These are phyloP conservation scores for Rhyzopertha dominica DNA, from an alignment of 1,140 invertebrate genomes.

Conservation along the genomic window DNA sequence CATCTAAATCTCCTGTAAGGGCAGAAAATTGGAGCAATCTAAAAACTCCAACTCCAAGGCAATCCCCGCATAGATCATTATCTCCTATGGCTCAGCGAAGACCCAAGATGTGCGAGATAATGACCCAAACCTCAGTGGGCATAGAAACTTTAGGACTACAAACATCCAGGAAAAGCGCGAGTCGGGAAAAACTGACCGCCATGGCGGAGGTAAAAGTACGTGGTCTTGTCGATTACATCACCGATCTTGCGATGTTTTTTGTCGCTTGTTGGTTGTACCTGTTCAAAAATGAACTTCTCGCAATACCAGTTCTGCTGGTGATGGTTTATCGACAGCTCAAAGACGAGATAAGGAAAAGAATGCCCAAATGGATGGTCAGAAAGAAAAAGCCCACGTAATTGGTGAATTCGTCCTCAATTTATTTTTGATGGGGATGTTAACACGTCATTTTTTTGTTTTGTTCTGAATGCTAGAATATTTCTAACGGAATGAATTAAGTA, in stretches of 20 bases:
- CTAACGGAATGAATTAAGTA: too few species aligned
- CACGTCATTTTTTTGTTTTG: too few species aligned
- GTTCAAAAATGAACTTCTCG: conserved; percentile 69
- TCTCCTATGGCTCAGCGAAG: too few species aligned
- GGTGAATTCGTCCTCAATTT: too few species aligned
- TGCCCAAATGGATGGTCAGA: conserved; percentile 42
- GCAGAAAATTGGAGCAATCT: conserved; percentile 12
- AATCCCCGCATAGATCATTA: too few species aligned
- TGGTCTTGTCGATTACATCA: conserved; percentile 60
- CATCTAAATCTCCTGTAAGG: conserved; percentile 17
- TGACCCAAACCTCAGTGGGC: conserved; percentile 39
- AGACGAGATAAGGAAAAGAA: conserved; percentile 50
- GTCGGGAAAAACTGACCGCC: conserved; percentile 26
- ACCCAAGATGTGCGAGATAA: conserved; percentile 37
- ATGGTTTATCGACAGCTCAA: conserved; percentile 70
- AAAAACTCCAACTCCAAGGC: too few species aligned
- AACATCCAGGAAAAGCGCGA: conserved; percentile 9
- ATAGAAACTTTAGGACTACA: conserved; percentile 22
- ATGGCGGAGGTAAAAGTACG: conserved; percentile 59
- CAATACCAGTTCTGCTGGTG: conserved; percentile 68
- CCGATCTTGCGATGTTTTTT: conserved; percentile 63
- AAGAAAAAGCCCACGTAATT: conserved; percentile 16
- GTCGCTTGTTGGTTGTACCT: conserved; percentile 73
- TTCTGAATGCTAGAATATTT: too few species aligned
- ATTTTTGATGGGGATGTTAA: too few species aligned